Base-by-base conservation (phyloP, 2,113 vertebrate species). In the Engraulis encrasicolus region DNA sequence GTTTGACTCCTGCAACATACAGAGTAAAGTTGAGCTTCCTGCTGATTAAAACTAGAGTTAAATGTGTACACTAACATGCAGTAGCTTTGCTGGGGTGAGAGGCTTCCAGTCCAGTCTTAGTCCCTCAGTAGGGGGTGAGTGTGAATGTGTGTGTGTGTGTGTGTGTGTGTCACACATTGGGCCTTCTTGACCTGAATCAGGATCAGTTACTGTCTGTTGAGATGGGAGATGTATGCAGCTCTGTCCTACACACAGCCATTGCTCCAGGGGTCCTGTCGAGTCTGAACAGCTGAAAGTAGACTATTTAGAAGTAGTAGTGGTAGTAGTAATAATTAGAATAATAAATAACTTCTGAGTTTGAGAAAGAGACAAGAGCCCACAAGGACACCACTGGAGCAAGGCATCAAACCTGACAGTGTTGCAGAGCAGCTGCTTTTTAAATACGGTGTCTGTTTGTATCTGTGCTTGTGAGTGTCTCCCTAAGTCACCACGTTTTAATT, bases 1-100 rank as follows among this genome's bases (percentile, higher is more conserved):
- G 81, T n/a, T 58, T 20, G 58, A 66, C 58, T 66, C 23, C 58
- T 66, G 58, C n/a, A 27, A n/a, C 58, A 66, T 66, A 15, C 27
- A 2, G 27, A 19, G 20, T 23, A n/a, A 12, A 15, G 14, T 6
- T 2, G 58, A 1, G 58, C 58, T 11, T 23, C 58, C 58, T 66
- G 58, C 58, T 66, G 58, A 45, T 66, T 14, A 1, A 66, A 23
- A 27, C 58, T 66, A 14, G 23, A 66, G 58, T 14, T 66, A 9
- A 12, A 31, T 27, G 58, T 66, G 58, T 14, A 66, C 58, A 66
- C 23, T 66, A 66, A 66, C 23, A 27, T 66, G 58, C 58, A 27
- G 58, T 14, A 14, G n/a, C n/a, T 66, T n/a, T 11, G 1, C 1
- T 6, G 1, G 58, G 23, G 5, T 27, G 58, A 66, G 58, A 11